Evolutionary conservation across 1,140 invertebrate species (phyloP), one percentile per base, ranked within the genome.

Genomic region (Chrysoperla carnea): DNA sequence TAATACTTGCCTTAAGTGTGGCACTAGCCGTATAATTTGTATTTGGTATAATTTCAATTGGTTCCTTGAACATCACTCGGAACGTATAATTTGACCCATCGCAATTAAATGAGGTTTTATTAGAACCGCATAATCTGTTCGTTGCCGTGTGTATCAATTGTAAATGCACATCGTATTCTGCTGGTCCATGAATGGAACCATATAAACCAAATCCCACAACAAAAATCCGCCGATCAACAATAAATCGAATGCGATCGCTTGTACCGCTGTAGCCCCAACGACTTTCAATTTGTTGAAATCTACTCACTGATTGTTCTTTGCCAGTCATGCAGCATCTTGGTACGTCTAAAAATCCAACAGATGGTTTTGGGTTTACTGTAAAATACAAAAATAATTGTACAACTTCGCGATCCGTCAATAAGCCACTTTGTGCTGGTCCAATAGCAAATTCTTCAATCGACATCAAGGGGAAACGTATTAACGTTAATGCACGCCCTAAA

Each of bases 241-340:
- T 76, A 58, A 92, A 91, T 50, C 84, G 73, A 40, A 91, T 86
- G 51, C 84, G 63, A 62, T 91, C 87, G 47, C 79, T 81, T 0
- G 82, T 84, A 4, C 86, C 86, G 62, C 76, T 85, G 55, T 91
- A 91, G 2, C 86, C 86, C 87, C 87, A 91, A 48, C 83, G 66
- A 39, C 69, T 76, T 54, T 89, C 84, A 5, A 82, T 82, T 54
- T 85, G 75, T 40, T 78, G 75, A 61, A 90, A 91, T 48, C 87
- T 69, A 46, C 72, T 82, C 6, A 87, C 81, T 9, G 78, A 78
- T 49, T 83, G 70, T 55, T 91, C 85, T 53, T 86, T 85, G 1
- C 84, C 84, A 23, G 79, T 81, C 70, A 89, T 76, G 51, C 78
- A 82, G 59, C 82, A 85, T 11, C 87, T 64, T 0, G 83, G 83